Evolutionary conservation across 2,888 invertebrate genomes (phyloP), one percentile per base, ranked within the genome.

Genomic region (Crossocerus cetratus): DNA sequence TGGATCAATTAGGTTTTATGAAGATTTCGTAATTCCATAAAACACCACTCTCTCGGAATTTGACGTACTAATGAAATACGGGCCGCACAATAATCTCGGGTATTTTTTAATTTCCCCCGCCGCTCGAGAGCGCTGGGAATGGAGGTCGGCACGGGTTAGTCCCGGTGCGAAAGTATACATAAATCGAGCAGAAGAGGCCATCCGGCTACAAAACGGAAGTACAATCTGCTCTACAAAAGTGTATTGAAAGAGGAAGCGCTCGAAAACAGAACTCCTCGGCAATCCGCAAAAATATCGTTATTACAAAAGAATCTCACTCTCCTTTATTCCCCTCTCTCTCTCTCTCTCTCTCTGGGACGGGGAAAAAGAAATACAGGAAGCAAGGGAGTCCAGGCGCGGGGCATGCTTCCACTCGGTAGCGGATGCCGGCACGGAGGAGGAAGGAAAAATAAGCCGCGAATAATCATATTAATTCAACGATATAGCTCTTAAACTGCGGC

Each of bases 1-100:
- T 77, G 65, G 79, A 76, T 80, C 81, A 82, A 84, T 86, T 74
- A 80, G 84, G 83, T 76, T 78, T 82, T 81, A 78, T 72, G 77
- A 67, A 73, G 75, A 83, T 82, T 83, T 83, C 79, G 81, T 86
- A 78, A 82, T 83, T 83, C 74, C 74, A 81, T 76, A 75, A 62
- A 55, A 65, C 65, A 68, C 70, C 64, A 13, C 16, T 49, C 59
- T 23, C 20, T 65, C 43, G 60, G 69, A 66, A 58, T 49, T 42
- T 67, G 49, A 65, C 59, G 69, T 56, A 66, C 67, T 77, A 76
- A 77, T 78, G 74, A 76, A 72, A 69, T 61, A 70, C 67, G 75
- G 77, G 76, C 77, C 78, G 80, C 72, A 66, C 32, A 72, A 70
- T 67, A 44, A 32, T 21, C n/a, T 11, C n/a, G 23, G 22, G 5